A percentile compares a stretch with the other conserved stretches of the same genome.
phyloP scores from a whole-genome alignment of 2,797 vertebrate genomes.

The Novumbra hubbsi region DNA sequence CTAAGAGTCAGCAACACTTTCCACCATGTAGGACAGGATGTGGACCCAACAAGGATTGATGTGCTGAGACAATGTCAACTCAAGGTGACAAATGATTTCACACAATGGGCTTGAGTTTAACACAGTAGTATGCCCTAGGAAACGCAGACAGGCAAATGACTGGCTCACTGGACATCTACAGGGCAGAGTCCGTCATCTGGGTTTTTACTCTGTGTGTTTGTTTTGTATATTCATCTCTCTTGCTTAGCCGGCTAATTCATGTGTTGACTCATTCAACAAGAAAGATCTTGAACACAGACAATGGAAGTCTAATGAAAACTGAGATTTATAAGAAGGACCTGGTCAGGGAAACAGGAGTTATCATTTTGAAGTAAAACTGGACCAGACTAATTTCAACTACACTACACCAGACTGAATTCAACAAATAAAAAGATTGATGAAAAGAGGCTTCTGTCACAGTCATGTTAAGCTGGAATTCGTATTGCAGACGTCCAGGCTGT shows the following conservation, averaged over 20 bases:
- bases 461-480: background rate
- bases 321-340: too few species aligned
- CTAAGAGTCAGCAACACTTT: slow-evolving; percentile 2
- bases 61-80: slow-evolving; percentile 10
- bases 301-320: too few species aligned
- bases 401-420: background rate
- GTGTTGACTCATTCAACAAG: too few species aligned
- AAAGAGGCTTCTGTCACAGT: background rate
- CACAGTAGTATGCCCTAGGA: slow-evolving; percentile 14
- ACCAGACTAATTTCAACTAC: too few species aligned
- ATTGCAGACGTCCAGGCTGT: background rate
- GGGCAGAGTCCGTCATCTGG: too few species aligned
- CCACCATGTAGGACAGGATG: slow-evolving; percentile 20
- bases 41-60: background rate
- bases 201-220: too few species aligned
- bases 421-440: background rate
- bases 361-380: too few species aligned
- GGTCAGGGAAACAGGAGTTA: too few species aligned
- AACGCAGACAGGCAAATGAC: background rate
- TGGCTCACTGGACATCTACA: too few species aligned
- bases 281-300: too few species aligned
- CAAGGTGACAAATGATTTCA: slow-evolving; percentile 34
- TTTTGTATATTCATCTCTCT: too few species aligned
- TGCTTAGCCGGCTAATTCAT: too few species aligned
- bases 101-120: slow-evolving; percentile 14